These are phyloP conservation scores for Apostichopus leukothele DNA, from an alignment of 53 echinoderm and acorn worm species.

Conservation along the genomic window DNA sequence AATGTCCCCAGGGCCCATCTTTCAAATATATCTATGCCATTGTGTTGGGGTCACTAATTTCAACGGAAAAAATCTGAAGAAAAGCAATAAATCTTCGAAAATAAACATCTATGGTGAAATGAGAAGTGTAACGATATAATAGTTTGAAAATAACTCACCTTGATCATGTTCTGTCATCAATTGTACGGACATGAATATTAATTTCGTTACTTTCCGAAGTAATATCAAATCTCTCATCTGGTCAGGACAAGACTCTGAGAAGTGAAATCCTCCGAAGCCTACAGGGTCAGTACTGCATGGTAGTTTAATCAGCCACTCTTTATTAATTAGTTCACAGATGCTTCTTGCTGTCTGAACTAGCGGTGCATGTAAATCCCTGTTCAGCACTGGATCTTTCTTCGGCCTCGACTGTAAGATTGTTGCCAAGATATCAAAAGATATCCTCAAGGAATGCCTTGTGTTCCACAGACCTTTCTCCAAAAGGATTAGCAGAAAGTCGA, in stretches of 20 bases:
- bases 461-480: neutral
- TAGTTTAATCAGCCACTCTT: conserved; percentile 39
- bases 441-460: neutral
- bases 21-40: too few species aligned
- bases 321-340: neutral
- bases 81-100: too few species aligned
- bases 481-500: neutral
- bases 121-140: too few species aligned
- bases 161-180: neutral
- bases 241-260: conserved; percentile 5
- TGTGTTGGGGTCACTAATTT: too few species aligned
- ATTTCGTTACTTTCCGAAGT: conserved; percentile 46
- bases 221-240: conserved; percentile 48
- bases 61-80: too few species aligned
- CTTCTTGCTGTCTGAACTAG: neutral
- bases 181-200: conserved; percentile 29
- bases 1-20: too few species aligned
- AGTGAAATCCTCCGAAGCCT: conserved; percentile 57
- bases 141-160: neutral
- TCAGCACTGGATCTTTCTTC: neutral
- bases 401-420: neutral
- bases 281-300: conserved; percentile 43
- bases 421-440: neutral
- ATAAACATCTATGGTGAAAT: too few species aligned
- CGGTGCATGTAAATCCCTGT: neutral